Base-by-base conservation (phyloP, 2,888 invertebrate genomes). In the Drosophila mettleri region DNA sequence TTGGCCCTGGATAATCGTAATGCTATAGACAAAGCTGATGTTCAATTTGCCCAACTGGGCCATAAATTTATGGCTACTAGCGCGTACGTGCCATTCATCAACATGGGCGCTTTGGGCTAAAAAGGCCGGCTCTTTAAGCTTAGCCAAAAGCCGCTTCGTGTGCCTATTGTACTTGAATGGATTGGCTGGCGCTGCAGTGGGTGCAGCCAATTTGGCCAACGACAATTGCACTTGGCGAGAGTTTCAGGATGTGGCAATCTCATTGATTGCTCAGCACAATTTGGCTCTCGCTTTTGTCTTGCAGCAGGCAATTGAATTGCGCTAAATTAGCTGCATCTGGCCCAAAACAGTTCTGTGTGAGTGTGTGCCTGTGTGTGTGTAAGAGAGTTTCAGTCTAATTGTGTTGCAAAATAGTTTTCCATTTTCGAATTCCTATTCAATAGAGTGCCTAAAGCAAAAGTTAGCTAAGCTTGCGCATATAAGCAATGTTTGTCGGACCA, bases 261-360 rank as follows among this genome's bases (percentile, higher is more conserved):
- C 74, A 61, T 74, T 81, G 87, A 81, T 81, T 86, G 87, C 62
- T 57, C 65, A 67, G 70, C 77, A 78, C 81, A 80, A 80, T 84
- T 77, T 77, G 69, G 67, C 65, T 60, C 49, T 60, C 45, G 74
- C 74, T 65, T 74, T 86, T 81, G 87, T 80, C 78, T 74, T 58
- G 74, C 67, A 71, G 27, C 69, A 29, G 61, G 65, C 87, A 74
- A 86, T 84, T 74, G 71, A 86, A 74, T 68, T 78, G 59, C 36
- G 43, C 55, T 58, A 64, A 86, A 81, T 81, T 81, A 83, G 36
- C 76, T 18, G 36, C n/a, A 38, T 9, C 51, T 27, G 12, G 51
- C 27, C 22, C 49, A 22, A 49, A 49, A 49, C 33, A n/a, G 14
- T 6, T 20, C 16, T 18, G 1, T 43, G 14, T 6, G 20, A 0